A percentile compares a stretch with the other conserved stretches of the same genome.
These are phyloP conservation scores for Drosophila takahashii DNA, from an alignment of 1,140 invertebrate species.

Conservation along the genomic window DNA sequence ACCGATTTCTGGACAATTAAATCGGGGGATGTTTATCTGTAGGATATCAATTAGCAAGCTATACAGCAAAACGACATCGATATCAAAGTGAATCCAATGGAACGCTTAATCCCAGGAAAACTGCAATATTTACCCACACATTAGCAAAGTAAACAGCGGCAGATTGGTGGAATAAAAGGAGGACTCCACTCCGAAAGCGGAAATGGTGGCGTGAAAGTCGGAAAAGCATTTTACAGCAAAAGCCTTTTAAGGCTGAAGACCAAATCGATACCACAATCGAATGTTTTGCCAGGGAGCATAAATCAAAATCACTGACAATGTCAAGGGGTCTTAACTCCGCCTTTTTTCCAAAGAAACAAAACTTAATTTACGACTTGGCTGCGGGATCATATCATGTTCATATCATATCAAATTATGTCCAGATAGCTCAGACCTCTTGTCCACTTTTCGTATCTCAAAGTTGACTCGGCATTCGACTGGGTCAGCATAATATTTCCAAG, in stretches of 20 bases:
- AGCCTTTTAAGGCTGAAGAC: constrained; percentile 64
- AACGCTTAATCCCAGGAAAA: constrained; percentile 35
- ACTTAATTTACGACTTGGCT: constrained; percentile 56
- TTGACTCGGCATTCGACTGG: constrained; percentile 8
- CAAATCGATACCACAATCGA: constrained; percentile 57
- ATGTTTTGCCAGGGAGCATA: constrained; percentile 45
- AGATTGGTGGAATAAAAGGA: constrained; percentile 14
- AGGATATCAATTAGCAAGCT: constrained; percentile 15
- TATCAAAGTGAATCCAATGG: background rate
- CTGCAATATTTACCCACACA: constrained; percentile 75
- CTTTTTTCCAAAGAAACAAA: constrained; percentile 36
- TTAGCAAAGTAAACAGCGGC: constrained; percentile 70
- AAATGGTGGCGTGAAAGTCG: constrained; percentile 58
- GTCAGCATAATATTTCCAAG: constrained; percentile 9
- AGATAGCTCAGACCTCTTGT: constrained; percentile 30
- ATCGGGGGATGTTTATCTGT: background rate
- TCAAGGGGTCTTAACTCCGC: constrained; percentile 38
- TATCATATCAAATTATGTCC: constrained; percentile 62
- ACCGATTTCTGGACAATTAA: background rate
- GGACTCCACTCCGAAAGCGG: constrained; percentile 45
- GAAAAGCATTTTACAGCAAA: constrained; percentile 65
- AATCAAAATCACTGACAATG: constrained; percentile 55
- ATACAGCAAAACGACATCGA: background rate
- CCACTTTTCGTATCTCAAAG: constrained; percentile 17
- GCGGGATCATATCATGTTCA: constrained; percentile 64